Evolutionary conservation across 2,797 vertebrate genomes (phyloP).

Genomic region (Acestrorhynchus altus): DNA sequence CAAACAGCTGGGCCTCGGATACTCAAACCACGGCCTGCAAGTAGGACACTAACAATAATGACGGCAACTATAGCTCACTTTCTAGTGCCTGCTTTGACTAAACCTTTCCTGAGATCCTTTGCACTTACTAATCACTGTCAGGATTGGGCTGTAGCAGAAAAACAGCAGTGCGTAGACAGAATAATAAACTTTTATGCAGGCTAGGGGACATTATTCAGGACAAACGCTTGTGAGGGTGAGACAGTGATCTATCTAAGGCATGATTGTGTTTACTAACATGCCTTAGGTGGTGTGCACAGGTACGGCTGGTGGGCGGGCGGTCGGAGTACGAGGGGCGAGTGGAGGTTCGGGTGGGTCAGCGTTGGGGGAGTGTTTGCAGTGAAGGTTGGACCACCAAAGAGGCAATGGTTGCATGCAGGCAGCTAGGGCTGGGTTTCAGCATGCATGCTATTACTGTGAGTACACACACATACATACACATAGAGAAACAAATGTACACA

Average conservation of each 20-base stretch:
- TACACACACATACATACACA: slow-evolving; percentile 58
- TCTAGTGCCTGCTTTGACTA: slow-evolving; percentile 18
- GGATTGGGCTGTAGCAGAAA: not conserved
- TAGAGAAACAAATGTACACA: slow-evolving; percentile 8
- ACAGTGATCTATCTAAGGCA: not conserved
- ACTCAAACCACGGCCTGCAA: slow-evolving; percentile 92
- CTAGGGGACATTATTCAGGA: too few species aligned
- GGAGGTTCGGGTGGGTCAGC: slow-evolving; percentile 87
- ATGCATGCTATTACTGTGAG: slow-evolving; percentile 90
- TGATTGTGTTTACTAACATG: slow-evolving; percentile 67
- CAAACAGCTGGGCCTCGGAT: slow-evolving; percentile 94
- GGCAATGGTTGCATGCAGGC: slow-evolving; percentile 91
- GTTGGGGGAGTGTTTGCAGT: slow-evolving; percentile 90
- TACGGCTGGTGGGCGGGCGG: slow-evolving; percentile 86
- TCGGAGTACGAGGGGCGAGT: slow-evolving; percentile 85
- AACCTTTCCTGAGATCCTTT: not conserved
- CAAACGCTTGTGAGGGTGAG: too few species aligned
- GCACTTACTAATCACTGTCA: not conserved
- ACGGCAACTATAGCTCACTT: slow-evolving; percentile 27
- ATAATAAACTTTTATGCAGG: not conserved
- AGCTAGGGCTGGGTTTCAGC: slow-evolving; percentile 90
- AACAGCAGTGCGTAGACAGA: slow-evolving; percentile 16
- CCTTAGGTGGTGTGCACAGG: slow-evolving; percentile 82
- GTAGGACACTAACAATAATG: slow-evolving; percentile 80
- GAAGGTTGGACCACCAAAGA: slow-evolving; percentile 89